Base-by-base conservation (phyloP, 64 coral and sea anemone species). In the Pachyseris speciosa region DNA sequence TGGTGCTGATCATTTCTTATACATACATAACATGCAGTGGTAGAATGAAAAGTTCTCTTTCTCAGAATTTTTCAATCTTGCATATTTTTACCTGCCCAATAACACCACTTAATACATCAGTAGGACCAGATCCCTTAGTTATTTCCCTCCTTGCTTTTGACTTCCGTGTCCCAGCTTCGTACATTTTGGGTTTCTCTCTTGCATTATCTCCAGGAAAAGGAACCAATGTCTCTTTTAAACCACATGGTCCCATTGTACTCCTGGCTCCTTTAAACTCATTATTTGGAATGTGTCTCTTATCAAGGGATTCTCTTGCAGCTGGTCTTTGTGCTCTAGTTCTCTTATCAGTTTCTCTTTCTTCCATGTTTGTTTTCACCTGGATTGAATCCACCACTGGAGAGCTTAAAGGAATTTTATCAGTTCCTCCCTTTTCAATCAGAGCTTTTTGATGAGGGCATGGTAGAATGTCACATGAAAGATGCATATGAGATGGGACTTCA, bases 401-500 rank as follows among this genome's bases (percentile, higher is more conserved):
- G 25, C 77, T 81, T 9, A 81, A 38, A 39, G 53, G 77, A 2
- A 81, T 7, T 81, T 63, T 63, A 63, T 81, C 20, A 25, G 52
- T 38, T 3, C 53, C 12, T 28, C 9, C 52, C 10, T 63, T 63
- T 63, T 81, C 77, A 81, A 81, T 81, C 10, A 81, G 77, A 53
- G 52, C 30, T 61, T 15, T 81, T 81, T 86, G 83, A 70, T 86
- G 83, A 20, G 78, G 67, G 74, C 89, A 92, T 42, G 89, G 89
- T 63, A 92, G 53, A 53, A 92, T 92, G 26, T 92, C 89, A 85
- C 89, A 92, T 48, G 80, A 75, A 32, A 92, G 80, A 37, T 92
- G 89, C 89, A 92, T 74, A 32, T 85, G 89, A 42, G 89, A 83
- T 33, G 58, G 68, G 20, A 92, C 33, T 6, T 65, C 17, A 2